These are phyloP conservation scores for Napeogenes sylphis DNA, from an alignment of 2,888 invertebrate species.

Conservation along the genomic window DNA sequence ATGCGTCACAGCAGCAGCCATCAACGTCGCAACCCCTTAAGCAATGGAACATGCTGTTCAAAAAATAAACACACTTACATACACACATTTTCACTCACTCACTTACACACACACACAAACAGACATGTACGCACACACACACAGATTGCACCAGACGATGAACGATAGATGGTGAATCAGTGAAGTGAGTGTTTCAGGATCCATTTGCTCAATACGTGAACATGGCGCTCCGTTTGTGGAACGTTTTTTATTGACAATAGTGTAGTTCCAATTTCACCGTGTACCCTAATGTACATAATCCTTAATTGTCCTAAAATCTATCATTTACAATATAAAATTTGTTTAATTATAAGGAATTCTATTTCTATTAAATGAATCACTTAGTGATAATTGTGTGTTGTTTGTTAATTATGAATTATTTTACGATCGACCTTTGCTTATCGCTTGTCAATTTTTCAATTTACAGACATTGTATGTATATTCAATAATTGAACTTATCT, in stretches of 20 bases:
- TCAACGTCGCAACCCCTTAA: conserved; percentile 46
- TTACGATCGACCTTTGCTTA: neutral
- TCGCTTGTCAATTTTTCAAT: neutral
- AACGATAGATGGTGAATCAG: too few relatives aligned
- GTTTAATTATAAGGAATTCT: conserved; percentile 1
- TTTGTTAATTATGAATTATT: conserved; percentile 1
- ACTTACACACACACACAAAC: too few relatives aligned
- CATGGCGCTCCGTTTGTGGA: too few relatives aligned
- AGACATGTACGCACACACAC: too few relatives aligned
- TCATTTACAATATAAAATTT: too few relatives aligned
- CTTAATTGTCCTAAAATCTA: too few relatives aligned
- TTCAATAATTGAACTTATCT: neutral
- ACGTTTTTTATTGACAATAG: too few relatives aligned
- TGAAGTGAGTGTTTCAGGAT: neutral
- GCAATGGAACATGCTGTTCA: conserved; percentile 62
- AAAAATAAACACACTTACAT: conserved; percentile 44
- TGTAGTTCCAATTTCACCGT: too few relatives aligned
- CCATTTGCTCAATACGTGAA: conserved; percentile 1
- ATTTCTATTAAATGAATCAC: conserved; percentile 3
- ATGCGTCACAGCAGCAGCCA: conserved; percentile 31
- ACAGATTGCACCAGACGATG: too few relatives aligned
- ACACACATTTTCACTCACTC: too few relatives aligned
- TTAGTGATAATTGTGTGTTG: conserved; percentile 5
- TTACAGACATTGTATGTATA: neutral
- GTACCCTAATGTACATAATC: too few relatives aligned